Evolutionary conservation across 1,140 invertebrate species (phyloP).

Genomic region (Bombus confusus): DNA sequence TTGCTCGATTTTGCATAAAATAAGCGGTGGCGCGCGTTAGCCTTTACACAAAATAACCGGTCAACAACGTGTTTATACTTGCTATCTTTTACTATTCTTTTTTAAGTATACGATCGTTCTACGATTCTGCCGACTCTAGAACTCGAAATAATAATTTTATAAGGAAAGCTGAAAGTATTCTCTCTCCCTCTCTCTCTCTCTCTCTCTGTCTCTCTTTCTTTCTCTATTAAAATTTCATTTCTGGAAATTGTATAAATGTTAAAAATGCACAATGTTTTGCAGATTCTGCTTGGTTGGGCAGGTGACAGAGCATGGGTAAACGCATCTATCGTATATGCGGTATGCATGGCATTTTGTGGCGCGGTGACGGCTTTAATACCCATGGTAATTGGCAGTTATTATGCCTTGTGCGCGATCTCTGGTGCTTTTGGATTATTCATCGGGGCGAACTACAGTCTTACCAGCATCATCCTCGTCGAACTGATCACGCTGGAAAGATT

Average conservation of each 20-base stretch:
- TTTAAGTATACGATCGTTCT: no score
- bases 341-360: slow-evolving; percentile 91
- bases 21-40: no score
- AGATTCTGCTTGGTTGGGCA: slow-evolving; percentile 93
- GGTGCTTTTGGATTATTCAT: slow-evolving; percentile 93
- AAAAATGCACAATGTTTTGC: slow-evolving; percentile 67
- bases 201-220: no score
- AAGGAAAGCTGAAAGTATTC: no score
- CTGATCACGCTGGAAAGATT: slow-evolving; percentile 93
- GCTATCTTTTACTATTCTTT: no score
- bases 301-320: slow-evolving; percentile 91
- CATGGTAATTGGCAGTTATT: slow-evolving; percentile 84
- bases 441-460: slow-evolving; percentile 93
- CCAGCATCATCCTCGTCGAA: slow-evolving; percentile 93
- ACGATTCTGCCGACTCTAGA: no score
- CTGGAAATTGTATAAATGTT: background rate
- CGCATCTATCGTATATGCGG: slow-evolving; percentile 89
- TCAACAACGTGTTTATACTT: no score
- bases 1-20: no score
- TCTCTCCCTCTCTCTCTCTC: no score
- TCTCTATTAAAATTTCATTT: background rate
- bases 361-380: slow-evolving; percentile 88
- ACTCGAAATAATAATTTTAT: no score
- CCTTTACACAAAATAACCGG: no score
- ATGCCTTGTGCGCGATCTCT: slow-evolving; percentile 84